These are phyloP conservation scores for Drosophila carrolli DNA, from an alignment of 1,140 invertebrate genomes.

Conservation along the genomic window DNA sequence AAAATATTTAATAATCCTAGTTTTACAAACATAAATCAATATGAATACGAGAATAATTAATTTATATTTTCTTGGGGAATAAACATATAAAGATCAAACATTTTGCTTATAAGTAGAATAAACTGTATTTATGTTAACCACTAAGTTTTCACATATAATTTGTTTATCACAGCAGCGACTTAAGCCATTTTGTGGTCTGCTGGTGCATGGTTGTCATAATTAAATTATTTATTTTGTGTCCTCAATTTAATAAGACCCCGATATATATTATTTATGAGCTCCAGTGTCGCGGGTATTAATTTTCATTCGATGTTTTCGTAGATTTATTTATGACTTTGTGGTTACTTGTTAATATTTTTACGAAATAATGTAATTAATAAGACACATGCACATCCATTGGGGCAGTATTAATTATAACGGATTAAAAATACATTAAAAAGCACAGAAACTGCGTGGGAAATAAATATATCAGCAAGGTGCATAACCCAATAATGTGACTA, in stretches of 20 bases:
- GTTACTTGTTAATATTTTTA: constrained; percentile 59
- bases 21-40: too few relatives aligned
- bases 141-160: constrained; percentile 46
- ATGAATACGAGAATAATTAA: too few relatives aligned
- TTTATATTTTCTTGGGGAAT: too few relatives aligned
- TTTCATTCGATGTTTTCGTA: constrained; percentile 42
- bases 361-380: constrained; percentile 64
- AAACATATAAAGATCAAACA: too few relatives aligned
- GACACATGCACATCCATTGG: constrained; percentile 11
- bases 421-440: constrained; percentile 53
- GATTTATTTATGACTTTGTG: constrained; percentile 73
- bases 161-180: constrained; percentile 45
- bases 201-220: constrained; percentile 25
- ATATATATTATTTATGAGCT: constrained; percentile 64
- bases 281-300: constrained; percentile 9
- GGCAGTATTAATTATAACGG: constrained; percentile 54
- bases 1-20: too few relatives aligned
- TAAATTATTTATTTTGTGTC: constrained; percentile 30
- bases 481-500: constrained; percentile 16
- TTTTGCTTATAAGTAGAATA: too few relatives aligned
- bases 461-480: constrained; percentile 41
- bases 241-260: constrained; percentile 33
- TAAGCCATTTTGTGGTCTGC: constrained; percentile 50
- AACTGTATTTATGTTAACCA: background rate
- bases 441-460: constrained; percentile 31